Conservation (phyloP, 1,140 invertebrate genomes). For the Hylyphantes graminicola region DNA sequence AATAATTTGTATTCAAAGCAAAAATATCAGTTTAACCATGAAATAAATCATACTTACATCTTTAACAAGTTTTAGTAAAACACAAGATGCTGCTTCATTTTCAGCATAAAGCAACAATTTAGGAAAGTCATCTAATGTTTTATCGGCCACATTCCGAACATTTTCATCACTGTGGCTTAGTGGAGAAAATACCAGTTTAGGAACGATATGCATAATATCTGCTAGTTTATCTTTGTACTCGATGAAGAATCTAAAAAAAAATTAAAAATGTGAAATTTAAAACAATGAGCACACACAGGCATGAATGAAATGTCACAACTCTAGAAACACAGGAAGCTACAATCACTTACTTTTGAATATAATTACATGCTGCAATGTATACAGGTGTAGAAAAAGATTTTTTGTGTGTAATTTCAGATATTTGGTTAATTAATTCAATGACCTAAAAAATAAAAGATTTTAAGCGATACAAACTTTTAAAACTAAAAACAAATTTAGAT, state of each 20-base stretch:
- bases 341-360: conserved; percentile 29
- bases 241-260: conserved; percentile 21
- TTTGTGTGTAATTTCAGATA: conserved; percentile 12
- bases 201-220: conserved; percentile 9
- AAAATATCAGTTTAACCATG: background rate
- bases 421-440: background rate
- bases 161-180: background rate
- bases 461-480: too few relatives aligned
- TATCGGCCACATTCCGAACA: conserved; percentile 32
- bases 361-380: conserved; percentile 4
- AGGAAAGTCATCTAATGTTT: conserved; percentile 26
- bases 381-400: background rate
- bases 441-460: conserved; percentile 8
- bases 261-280: background rate
- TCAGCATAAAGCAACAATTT: conserved; percentile 26
- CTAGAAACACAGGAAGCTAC: background rate
- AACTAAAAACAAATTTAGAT: too few relatives aligned
- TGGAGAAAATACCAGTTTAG: conserved; percentile 21
- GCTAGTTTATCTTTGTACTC: conserved; percentile 1
- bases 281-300: background rate
- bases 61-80: conserved; percentile 30
- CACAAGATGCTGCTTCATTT: conserved; percentile 16
- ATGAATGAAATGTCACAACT: background rate
- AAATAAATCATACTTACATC: conserved; percentile 19
- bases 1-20: background rate